Conservation (phyloP, 2,113 vertebrate species). For the Mohoua ochrocephala region DNA sequence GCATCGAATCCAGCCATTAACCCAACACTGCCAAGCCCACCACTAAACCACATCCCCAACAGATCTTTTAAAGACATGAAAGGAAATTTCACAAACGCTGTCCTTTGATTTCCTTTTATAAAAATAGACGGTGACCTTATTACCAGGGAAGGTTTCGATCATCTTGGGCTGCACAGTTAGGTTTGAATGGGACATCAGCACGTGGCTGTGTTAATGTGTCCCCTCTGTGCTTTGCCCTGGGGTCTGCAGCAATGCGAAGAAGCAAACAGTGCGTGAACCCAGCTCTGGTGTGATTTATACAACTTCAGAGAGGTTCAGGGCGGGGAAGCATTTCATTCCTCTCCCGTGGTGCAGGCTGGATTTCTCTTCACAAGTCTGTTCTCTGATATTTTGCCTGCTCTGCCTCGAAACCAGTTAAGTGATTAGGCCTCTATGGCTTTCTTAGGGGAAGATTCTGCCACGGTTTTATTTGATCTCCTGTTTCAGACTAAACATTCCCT, state of each 20-base stretch:
- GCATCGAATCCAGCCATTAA: not conserved
- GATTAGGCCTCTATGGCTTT: constrained; percentile 14
- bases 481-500: constrained; percentile 27
- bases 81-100: not conserved
- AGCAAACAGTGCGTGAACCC: not conserved
- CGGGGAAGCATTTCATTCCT: not conserved
- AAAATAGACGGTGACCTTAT: not conserved
- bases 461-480: not conserved
- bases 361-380: not conserved
- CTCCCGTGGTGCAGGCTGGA: not conserved
- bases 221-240: not conserved
- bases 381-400: constrained; percentile 35
- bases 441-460: not conserved
- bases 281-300: not conserved
- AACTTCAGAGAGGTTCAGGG: constrained; percentile 12
- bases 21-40: not conserved
- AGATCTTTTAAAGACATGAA: not conserved
- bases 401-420: constrained; percentile 37
- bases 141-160: not conserved
- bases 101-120: not conserved
- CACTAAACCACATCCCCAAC: not conserved
- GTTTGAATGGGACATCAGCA: not conserved
- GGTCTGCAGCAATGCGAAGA: not conserved
- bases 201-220: not conserved
- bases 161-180: not conserved